Evolutionary conservation across 2,888 invertebrate species (phyloP), one percentile per base, ranked within the genome.

Genomic region (Leucoptera coffeella): DNA sequence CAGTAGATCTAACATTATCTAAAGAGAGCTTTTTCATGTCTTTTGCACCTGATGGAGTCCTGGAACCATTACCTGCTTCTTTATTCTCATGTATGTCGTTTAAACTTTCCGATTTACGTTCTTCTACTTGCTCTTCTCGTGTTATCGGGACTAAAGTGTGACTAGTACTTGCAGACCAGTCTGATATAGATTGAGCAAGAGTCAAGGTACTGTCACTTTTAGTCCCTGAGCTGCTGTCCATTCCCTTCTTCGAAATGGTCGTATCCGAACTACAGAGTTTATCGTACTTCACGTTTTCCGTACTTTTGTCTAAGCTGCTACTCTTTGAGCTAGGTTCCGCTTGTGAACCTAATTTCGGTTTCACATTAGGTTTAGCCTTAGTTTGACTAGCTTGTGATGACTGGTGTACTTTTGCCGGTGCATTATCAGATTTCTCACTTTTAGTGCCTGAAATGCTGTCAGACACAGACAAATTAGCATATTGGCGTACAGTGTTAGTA

Each of bases 161-260:
- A 40, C 85, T 85, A 12, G 82, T 82, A 35, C 86, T 86, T 2
- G 82, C 84, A 1, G 86, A 86, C 85, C 87, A 87, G 37, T 87
- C 87, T 1, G 86, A 86, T 39, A 86, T 82, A 2, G 85, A 85
- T 33, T 85, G 85, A 2, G 85, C 86, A 19, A 83, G 47, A 2
- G 78, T 78, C 25, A 82, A 50, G 1, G 87, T 87, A 42, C 87
- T 87, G 40, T 87, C 87, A 36, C 86, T 86, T 45, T 86, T 86
- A 2, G 82, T 81, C 4, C 80, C 81, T 2, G 82, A 81, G 38
- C 81, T 77, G 26, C 77, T 62, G 40, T 77, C 77, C 32, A 76
- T 61, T 3, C 59, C 61, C 48, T 69, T 73, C 30, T 60, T 55
- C 2, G 72, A 72, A 33, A 60, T 48, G 8, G 71, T 71, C 4